Evolutionary conservation across 2,797 vertebrate genomes (phyloP), one percentile per base, ranked within the genome.

Genomic region (Acomys russatus): DNA sequence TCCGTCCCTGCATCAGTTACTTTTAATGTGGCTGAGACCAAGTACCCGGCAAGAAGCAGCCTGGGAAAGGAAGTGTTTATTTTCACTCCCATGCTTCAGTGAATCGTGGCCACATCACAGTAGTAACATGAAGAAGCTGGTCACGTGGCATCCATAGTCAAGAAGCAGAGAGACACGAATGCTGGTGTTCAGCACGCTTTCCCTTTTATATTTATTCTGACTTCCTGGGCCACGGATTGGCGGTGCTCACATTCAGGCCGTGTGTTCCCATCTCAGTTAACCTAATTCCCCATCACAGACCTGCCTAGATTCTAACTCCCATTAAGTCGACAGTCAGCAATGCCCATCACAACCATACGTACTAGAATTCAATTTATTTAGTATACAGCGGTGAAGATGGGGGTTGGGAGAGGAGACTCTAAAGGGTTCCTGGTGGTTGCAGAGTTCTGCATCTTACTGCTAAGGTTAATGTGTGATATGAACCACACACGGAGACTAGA

Each of bases 401-500:
- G 14, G 8, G 5, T 25, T 51, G 56, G 35, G 28, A 38, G 4
- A 22, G 4, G 8, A 59, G 33, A 20, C 44, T 12, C 0, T n/a
- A 17, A 54, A 9, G 6, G 33, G 38, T 17, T 35, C 30, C 44
- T 49, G n/a, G 54, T 6, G 35, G 35, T 8, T 0, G 0, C 4
- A 14, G 5, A 33, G 56, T n/a, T 83, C 23, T 78, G 7, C 25
- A 10, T 59, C 30, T 44, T 54, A 66, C 70, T 28, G 14, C 0
- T 10, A 3, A 66, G 10, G 33, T 54, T 17, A 20, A 15, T 30
- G 28, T 2, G 18, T 22, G 38, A 30, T 51, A 33, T 28, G 15
- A 71, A 84, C 35, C 20, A 22, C 6, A 5, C 2, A n/a, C 0
- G 10, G 0, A 6, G 22, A n/a, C 0, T 10, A 15, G 22, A 70